A percentile compares a stretch with the other conserved stretches of the same genome.
phyloP scores from a whole-genome alignment of 92 coral and sea anemone genomes.

The Chrysogorgia sp. region DNA sequence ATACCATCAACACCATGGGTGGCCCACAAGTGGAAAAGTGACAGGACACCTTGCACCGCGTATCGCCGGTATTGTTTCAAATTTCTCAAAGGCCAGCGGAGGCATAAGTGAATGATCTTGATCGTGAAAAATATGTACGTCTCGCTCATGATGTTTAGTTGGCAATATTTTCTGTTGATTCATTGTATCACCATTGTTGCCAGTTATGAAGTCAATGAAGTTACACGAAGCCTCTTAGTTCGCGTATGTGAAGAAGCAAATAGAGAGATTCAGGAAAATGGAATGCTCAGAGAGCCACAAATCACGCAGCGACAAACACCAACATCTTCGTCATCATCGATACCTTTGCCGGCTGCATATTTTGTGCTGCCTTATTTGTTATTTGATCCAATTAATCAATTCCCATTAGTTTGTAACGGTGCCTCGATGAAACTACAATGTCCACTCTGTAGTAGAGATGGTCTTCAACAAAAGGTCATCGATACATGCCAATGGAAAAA shows the following conservation, averaged over 20 bases:
- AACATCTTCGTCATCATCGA: not conserved
- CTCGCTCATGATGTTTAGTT: no score
- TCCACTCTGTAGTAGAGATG: conserved; percentile 12
- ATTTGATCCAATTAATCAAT: conserved; percentile 11
- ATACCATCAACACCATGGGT: no score
- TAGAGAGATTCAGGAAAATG: conserved; percentile 6
- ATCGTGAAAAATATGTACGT: no score
- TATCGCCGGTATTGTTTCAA: no score
- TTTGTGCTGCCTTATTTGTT: not conserved
- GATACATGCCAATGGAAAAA: conserved; percentile 43
- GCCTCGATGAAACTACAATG: conserved; percentile 17
- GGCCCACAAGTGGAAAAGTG: no score
- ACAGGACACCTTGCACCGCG: no score
- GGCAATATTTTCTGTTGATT: no score
- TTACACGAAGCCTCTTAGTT: not conserved
- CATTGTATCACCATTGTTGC: not conserved
- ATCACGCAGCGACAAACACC: not conserved
- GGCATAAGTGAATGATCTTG: no score
- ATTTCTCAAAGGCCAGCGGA: no score
- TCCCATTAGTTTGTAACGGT: conserved; percentile 5
- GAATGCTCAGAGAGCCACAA: not conserved
- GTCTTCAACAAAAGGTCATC: conserved; percentile 1
- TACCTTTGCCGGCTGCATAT: not conserved
- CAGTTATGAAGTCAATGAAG: conserved; percentile 2
- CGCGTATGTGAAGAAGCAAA: conserved; percentile 6